A percentile compares a stretch with the other conserved stretches of the same genome.
phyloP scores from a whole-genome alignment of 2,797 vertebrate species.

The Mastacembelus armatus region DNA sequence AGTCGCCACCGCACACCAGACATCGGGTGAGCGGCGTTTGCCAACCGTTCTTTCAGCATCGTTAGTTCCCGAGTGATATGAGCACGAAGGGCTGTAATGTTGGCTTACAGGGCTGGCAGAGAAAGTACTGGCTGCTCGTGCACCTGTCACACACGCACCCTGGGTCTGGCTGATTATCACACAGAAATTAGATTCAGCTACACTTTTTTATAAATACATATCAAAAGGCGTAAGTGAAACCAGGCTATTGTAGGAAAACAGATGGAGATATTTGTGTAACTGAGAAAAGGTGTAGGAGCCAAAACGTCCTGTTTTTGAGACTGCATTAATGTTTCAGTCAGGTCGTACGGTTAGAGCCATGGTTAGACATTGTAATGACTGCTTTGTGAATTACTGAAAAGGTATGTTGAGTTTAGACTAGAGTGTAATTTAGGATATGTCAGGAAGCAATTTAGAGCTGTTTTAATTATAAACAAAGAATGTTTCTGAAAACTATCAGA shows the following conservation, averaged over 20 bases:
- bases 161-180: constrained; percentile 22
- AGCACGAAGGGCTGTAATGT: constrained; percentile 20
- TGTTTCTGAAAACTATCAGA: constrained; percentile 37
- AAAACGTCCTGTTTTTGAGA: not conserved
- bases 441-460: constrained; percentile 44
- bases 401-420: constrained; percentile 7
- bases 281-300: not conserved
- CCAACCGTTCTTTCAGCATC: not conserved
- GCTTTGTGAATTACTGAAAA: constrained; percentile 27
- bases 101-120: constrained; percentile 29
- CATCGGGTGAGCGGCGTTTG: constrained; percentile 79
- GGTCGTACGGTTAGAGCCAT: not conserved
- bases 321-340: not conserved
- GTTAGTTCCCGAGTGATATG: not conserved
- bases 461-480: constrained; percentile 50
- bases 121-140: not conserved
- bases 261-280: not conserved
- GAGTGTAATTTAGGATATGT: constrained; percentile 30
- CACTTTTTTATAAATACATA: not conserved
- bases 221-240: not conserved
- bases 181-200: constrained; percentile 38
- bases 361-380: constrained; percentile 14
- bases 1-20: constrained; percentile 50
- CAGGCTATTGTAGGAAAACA: constrained; percentile 16
- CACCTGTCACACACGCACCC: constrained; percentile 32